Percentiles rank a stretch among this genome's conserved stretches.
Evolutionary conservation across 2,113 vertebrate genomes (phyloP).

Genomic region (Paradisaea rubra): DNA sequence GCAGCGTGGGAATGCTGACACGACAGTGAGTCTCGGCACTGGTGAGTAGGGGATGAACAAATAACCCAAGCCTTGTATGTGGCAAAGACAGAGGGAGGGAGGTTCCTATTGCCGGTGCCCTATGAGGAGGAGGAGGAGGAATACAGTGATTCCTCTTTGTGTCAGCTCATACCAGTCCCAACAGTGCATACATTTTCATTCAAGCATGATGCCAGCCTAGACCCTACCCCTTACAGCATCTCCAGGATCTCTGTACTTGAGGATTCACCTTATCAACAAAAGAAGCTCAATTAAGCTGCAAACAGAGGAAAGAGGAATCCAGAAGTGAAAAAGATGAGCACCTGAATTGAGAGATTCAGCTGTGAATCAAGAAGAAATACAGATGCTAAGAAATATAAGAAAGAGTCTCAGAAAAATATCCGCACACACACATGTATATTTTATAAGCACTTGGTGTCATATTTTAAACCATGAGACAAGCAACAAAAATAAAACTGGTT

Average conservation of each 20-base stretch:
- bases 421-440: background rate
- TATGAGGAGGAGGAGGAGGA: fast-evolving
- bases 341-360: background rate
- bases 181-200: fast-evolving
- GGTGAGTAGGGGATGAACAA: background rate
- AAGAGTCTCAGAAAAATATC: background rate
- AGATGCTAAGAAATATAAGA: background rate
- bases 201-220: background rate
- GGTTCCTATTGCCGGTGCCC: background rate
- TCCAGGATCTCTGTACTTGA: background rate
- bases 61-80: background rate
- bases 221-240: fast-evolving
- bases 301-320: background rate
- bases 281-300: background rate
- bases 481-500: background rate
- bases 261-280: background rate
- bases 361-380: background rate
- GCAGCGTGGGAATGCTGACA: background rate
- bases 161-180: fast-evolving
- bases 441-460: background rate
- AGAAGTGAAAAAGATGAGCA: background rate
- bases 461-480: background rate
- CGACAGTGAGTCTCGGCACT: fast-evolving
- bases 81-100: background rate
- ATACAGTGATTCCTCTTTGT: background rate